Conservation (phyloP, 1,140 invertebrate genomes). For the Cheumatopsyche charites region DNA sequence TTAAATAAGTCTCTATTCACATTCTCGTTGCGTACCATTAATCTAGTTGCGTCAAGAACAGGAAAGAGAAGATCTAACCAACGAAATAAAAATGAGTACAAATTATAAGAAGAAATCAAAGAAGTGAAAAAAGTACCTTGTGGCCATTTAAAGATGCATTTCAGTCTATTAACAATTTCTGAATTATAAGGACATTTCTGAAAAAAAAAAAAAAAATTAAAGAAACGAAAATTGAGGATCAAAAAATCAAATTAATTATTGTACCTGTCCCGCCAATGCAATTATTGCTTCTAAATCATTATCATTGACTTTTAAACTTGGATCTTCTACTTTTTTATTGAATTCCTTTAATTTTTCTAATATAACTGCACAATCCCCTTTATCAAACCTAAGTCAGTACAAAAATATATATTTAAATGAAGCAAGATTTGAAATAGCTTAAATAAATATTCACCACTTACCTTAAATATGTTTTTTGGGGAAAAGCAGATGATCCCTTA, state of each 20-base stretch:
- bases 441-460: constrained; percentile 39
- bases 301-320: constrained; percentile 57
- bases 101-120: constrained; percentile 30
- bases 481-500: constrained; percentile 48
- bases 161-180: constrained; percentile 66
- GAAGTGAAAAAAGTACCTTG: too few species aligned
- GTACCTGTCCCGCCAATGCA: constrained; percentile 63
- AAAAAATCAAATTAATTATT: not conserved
- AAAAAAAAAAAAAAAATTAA: constrained; percentile 45
- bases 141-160: constrained; percentile 78
- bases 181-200: constrained; percentile 57
- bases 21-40: constrained; percentile 72
- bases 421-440: too few species aligned
- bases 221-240: not conserved
- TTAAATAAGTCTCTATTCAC: constrained; percentile 65
- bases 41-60: constrained; percentile 80
- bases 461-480: constrained; percentile 59
- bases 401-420: constrained; percentile 53
- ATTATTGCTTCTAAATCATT: constrained; percentile 66
- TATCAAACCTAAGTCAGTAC: constrained; percentile 65
- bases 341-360: constrained; percentile 75
- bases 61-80: constrained; percentile 84
- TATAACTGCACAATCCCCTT: constrained; percentile 67
- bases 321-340: constrained; percentile 66
- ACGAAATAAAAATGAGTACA: constrained; percentile 45